These are phyloP conservation scores for Anneissia japonica DNA, from an alignment of 35 echinoderm and acorn worm genomes.

Conservation along the genomic window DNA sequence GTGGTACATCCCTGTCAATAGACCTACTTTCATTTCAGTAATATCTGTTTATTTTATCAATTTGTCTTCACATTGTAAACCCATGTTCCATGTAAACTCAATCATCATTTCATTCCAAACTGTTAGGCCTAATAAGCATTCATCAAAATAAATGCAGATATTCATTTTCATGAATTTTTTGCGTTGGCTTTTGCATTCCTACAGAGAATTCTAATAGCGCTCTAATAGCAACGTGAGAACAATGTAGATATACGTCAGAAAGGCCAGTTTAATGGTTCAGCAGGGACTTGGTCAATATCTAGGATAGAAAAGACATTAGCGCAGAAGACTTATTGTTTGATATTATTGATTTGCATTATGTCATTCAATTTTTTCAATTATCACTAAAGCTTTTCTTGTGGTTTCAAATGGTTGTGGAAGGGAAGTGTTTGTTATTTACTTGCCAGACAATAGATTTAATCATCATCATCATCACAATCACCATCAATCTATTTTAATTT, in stretches of 20 bases:
- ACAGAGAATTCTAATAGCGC: not conserved
- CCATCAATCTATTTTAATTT: no score
- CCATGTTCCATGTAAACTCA: not conserved
- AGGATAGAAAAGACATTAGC: not conserved
- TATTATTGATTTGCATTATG: not conserved
- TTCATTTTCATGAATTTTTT: no score
- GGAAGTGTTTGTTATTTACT: no score
- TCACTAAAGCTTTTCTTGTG: no score
- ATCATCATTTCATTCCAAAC: not conserved
- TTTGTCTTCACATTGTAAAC: not conserved
- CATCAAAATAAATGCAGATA: not conserved
- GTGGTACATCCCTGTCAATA: no score
- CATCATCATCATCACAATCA: no score
- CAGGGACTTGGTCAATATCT: not conserved
- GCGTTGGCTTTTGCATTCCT: not conserved
- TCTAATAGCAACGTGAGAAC: not conserved
- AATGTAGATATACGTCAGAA: not conserved
- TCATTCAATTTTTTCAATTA: not conserved
- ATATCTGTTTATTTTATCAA: no score
- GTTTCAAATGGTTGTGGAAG: no score
- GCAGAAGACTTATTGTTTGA: not conserved
- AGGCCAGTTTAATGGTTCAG: not conserved
- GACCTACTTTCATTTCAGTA: no score
- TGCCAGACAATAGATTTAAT: no score
- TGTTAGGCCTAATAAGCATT: not conserved